Conservation (phyloP, 2,113 vertebrate species). For the Chlorocebus sabaeus region DNA sequence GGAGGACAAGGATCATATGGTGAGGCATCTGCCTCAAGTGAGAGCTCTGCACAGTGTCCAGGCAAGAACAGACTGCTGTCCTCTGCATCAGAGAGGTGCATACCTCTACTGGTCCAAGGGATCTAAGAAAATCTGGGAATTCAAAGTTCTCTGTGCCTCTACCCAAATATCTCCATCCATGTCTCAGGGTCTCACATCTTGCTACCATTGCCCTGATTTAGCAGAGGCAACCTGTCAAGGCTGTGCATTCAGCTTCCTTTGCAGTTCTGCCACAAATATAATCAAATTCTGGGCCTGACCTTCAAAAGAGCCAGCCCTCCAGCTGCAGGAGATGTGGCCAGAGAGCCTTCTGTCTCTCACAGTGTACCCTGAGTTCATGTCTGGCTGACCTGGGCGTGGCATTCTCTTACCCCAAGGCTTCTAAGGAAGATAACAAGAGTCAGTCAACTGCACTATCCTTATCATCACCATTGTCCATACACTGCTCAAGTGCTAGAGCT, state of each 20-base stretch:
- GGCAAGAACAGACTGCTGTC: not conserved
- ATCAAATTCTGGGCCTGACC: not conserved
- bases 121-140: not conserved
- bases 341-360: not conserved
- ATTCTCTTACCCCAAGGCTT: not conserved
- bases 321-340: not conserved
- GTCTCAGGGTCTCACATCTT: not conserved
- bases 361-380: not conserved
- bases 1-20: not conserved
- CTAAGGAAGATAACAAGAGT: not conserved
- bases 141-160: not conserved
- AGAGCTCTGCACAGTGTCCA: not conserved
- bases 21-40: not conserved
- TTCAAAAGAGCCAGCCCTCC: not conserved
- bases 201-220: fast-evolving
- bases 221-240: not conserved
- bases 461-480: not conserved
- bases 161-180: not conserved
- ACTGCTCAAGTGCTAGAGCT: not conserved
- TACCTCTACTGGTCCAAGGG: not conserved
- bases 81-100: not conserved
- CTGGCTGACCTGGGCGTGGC: not conserved
- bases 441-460: not conserved
- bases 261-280: not conserved
- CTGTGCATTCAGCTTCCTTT: not conserved